Base-by-base conservation (phyloP, 1,140 invertebrate genomes). In the Polypedilum pembai region DNA sequence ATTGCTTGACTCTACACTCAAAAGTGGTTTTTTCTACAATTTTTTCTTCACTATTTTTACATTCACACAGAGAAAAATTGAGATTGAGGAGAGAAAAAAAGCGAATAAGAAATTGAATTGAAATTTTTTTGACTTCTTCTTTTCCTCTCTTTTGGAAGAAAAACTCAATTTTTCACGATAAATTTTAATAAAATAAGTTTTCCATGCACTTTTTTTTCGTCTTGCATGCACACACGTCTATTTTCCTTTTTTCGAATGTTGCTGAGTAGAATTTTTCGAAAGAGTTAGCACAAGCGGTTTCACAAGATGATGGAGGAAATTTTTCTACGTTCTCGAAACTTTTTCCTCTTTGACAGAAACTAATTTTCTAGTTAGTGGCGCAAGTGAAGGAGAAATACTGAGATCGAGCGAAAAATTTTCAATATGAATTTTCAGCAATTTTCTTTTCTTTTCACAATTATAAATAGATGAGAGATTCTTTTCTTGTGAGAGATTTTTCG, bases 101-200 rank as follows among this genome's bases (percentile, higher is more conserved):
- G 12, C 12, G 45, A 56, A 56, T 4, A 56, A 56, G 12, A 45
- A 56, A 69, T 69, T 69, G 65, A 69, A 69, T 56, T 56, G 20
- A 69, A 69, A 69, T 18, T 18, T 18, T 69, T 69, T 33, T 33
- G 24, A 33, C 24, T 33, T 33, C 24, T 33, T 33, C 24, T 33
- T 33, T 33, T 33, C 24, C 5, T 33, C 24, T 33, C 24, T 33
- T 33, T 33, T 33, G 24, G 24, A 3, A 33, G 24, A 33, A 33
- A 69, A 69, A 69, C 65, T 69, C 65, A 69, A 69, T 69, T 69
- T 69, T 69, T 18, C 15, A 69, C 65, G n/a, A 69, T 69, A 69
- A 69, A 69, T 69, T 69, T 69, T 69, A 69, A 69, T 69, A 69
- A 20, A 69, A 69, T 20, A 69, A 69, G 20, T 69, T 69, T 69